phyloP scores from a whole-genome alignment of 2,797 vertebrate species.

The Xenops minutus region DNA sequence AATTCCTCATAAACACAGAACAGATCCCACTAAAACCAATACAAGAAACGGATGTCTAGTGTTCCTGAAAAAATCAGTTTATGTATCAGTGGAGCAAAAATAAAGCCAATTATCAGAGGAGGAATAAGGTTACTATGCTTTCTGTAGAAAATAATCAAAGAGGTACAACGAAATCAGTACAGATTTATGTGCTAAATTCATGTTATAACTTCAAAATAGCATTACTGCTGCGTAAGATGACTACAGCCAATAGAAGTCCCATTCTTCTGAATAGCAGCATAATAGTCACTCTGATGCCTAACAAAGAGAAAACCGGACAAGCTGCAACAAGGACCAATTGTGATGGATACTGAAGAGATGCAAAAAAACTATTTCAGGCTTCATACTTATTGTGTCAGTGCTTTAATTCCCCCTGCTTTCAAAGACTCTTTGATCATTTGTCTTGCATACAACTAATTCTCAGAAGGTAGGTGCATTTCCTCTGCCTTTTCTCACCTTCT shows the following conservation, averaged over 20 bases:
- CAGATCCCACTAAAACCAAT: neutral
- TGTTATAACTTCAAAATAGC: conserved; percentile 9
- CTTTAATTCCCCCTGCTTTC: conserved; percentile 1
- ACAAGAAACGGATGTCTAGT: neutral
- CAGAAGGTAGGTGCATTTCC: neutral
- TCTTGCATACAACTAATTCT: neutral
- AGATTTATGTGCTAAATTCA: neutral
- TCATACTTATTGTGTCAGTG: neutral
- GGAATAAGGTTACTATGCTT: neutral
- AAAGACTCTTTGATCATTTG: neutral
- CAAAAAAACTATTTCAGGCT: neutral
- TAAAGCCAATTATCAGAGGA: neutral
- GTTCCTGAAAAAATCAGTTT: neutral
- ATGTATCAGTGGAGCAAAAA: neutral
- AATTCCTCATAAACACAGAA: neutral
- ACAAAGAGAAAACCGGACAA: neutral
- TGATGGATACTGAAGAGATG: neutral
- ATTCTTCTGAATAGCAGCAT: neutral
- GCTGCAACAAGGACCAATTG: neutral
- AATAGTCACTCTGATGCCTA: conserved; percentile 8
- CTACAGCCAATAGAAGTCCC: neutral
- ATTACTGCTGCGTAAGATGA: neutral
- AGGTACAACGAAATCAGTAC: neutral
- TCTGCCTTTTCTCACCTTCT: neutral
- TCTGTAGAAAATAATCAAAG: neutral